A percentile compares a stretch with the other conserved stretches of the same genome.
phyloP scores from a whole-genome alignment of 2,797 vertebrate species.

The Gymnoscopelus microlampas region DNA sequence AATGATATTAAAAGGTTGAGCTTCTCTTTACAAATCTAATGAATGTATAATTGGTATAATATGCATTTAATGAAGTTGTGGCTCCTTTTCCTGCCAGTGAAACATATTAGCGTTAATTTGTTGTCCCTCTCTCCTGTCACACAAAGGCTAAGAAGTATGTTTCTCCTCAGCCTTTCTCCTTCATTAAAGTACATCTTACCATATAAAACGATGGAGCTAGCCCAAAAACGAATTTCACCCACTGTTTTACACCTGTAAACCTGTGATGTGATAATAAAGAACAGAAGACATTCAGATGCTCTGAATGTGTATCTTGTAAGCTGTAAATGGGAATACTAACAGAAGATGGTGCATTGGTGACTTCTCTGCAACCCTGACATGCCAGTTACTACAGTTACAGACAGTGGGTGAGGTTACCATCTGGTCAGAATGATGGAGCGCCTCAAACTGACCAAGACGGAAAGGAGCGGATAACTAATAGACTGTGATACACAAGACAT shows the following conservation, averaged over 20 bases:
- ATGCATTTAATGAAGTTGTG: neutral
- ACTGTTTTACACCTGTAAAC: too few relatives aligned
- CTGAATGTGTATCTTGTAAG: constrained; percentile 51
- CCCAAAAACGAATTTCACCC: constrained; percentile 21
- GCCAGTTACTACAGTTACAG: constrained; percentile 79
- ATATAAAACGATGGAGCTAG: neutral
- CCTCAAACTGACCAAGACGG: constrained; percentile 58
- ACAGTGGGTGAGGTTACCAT: constrained; percentile 75
- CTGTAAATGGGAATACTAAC: constrained; percentile 68
- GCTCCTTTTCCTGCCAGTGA: neutral
- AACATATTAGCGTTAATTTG: neutral
- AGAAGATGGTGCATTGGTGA: constrained; percentile 63
- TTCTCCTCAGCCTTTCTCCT: constrained; percentile 4
- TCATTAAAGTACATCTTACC: constrained; percentile 6
- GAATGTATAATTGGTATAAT: neutral
- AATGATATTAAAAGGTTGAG: constrained; percentile 8
- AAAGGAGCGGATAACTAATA: constrained; percentile 7
- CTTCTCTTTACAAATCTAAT: neutral
- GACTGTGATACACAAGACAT: too few relatives aligned
- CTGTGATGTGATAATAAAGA: constrained; percentile 14
- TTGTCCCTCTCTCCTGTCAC: neutral
- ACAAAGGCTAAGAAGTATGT: constrained; percentile 14
- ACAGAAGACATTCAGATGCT: constrained; percentile 40
- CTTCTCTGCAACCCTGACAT: constrained; percentile 75
- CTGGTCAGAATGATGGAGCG: constrained; percentile 60